Base-by-base conservation (phyloP, 2,113 vertebrate species). In the Phalacrocorax aristotelis region DNA sequence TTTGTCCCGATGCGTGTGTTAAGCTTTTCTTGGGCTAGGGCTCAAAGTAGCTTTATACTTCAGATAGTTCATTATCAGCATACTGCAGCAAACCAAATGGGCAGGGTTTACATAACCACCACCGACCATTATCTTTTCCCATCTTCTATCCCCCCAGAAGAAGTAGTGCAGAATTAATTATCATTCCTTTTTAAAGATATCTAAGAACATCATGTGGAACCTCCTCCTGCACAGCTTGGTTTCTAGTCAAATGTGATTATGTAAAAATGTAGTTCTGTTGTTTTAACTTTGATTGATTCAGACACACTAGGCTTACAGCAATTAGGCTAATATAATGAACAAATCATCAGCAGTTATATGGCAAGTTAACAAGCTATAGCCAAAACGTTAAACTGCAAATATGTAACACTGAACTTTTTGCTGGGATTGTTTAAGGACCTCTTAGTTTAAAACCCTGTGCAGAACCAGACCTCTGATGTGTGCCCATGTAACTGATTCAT, bases 111-210 rank as follows among this genome's bases (percentile, higher is more conserved):
- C 14, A 9, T 81, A 96, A 92, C 58, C 18, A 38, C 13, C 1
- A 3, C 13, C 1, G 1, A 70, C 55, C 65, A 66, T 90, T 95
- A 92, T 96, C 83, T 83, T 84, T 93, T 64, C 51, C 75, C 88
- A 91, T 87, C 85, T 90, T 72, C 91, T 69, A 13, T 70, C 69
- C 72, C 83, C 78, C 95, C 77, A 80, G 94, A 94, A 83, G 93
- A 76, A 90, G 46, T n/a, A 86, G 72, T 87, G 93, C 85, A 96
- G 90, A 95, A 95, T 96, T 96, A 93, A 97, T 95, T 82, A 90
- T 38, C 60, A n/a, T 91, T 90, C 46, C 58, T 94, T 89, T 95
- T 81, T 89, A 93, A 92, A 95, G 80, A 91, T 96, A 95, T 81
- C 88, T 9, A 57, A 96, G 65, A 96, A 87, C 70, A 80, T 92